phyloP scores from a whole-genome alignment of 2,797 vertebrate species.

The Graptemys geographica region DNA sequence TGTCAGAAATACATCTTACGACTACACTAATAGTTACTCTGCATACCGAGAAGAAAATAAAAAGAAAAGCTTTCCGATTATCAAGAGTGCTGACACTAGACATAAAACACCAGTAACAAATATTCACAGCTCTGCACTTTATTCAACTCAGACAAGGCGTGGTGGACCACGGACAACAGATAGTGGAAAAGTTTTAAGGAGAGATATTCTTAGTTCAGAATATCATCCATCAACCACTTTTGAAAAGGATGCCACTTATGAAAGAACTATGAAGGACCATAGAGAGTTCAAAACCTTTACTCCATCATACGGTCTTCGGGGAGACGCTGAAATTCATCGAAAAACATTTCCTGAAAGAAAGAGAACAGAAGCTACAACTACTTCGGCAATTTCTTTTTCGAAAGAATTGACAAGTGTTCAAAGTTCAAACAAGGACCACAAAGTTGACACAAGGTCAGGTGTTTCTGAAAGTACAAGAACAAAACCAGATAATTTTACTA shows the following conservation, averaged over 20 bases:
- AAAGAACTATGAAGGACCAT: constrained; percentile 59
- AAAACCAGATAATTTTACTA: constrained; percentile 31
- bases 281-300: constrained; percentile 50
- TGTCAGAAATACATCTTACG: constrained; percentile 83
- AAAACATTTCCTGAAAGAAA: constrained; percentile 63
- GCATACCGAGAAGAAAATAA: constrained; percentile 80
- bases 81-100: constrained; percentile 71
- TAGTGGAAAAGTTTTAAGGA: constrained; percentile 14
- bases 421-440: constrained; percentile 39
- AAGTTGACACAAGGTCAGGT: neutral
- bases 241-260: constrained; percentile 23
- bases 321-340: constrained; percentile 41
- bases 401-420: constrained; percentile 33
- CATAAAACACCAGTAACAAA: constrained; percentile 77
- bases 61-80: constrained; percentile 72
- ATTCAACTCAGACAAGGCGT: constrained; percentile 7
- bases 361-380: constrained; percentile 41
- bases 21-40: constrained; percentile 80
- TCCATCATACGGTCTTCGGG: constrained; percentile 49
- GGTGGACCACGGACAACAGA: neutral
- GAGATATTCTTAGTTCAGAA: neutral
- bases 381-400: neutral
- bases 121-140: constrained; percentile 65
- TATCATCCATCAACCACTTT: constrained; percentile 40
- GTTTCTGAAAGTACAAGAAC: constrained; percentile 1